phyloP scores from a whole-genome alignment of 2,113 vertebrate species.

The Cyphomyrus plagiostoma region DNA sequence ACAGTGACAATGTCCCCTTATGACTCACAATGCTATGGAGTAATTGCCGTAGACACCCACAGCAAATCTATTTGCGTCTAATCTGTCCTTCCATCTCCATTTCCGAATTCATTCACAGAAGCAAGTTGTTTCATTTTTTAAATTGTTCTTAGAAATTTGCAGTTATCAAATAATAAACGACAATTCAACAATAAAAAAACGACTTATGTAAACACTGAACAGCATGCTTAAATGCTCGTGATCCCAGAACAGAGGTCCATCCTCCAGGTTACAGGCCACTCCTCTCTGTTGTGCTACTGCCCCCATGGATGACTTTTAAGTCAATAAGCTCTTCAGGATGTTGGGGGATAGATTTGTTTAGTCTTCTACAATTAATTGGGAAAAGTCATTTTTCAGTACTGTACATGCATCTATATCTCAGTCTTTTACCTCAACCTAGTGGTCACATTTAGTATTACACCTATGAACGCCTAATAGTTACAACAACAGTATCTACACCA shows the following conservation, averaged over 20 bases:
- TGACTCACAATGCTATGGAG: neutral
- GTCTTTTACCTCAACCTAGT: neutral
- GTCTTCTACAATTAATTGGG: neutral
- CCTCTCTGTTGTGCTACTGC: neutral
- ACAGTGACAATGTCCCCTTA: neutral
- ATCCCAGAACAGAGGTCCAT: neutral
- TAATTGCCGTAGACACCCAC: neutral
- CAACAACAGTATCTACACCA: neutral
- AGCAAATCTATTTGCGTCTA: neutral
- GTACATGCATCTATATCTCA: neutral
- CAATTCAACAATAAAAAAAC: neutral
- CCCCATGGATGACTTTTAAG: neutral
- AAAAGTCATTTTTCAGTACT: neutral
- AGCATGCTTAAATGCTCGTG: neutral
- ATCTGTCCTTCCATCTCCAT: neutral
- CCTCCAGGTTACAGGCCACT: neutral
- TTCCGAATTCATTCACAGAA: neutral
- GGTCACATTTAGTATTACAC: neutral
- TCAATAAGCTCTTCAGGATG: neutral
- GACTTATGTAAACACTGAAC: neutral
- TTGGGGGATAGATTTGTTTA: neutral
- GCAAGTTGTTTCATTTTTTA: neutral
- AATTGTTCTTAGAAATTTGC: neutral
- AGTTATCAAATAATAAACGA: neutral
- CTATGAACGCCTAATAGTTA: neutral